Percentiles rank a stretch among this genome's conserved stretches.
phyloP scores from a whole-genome alignment of 2,797 vertebrate genomes.

The Labeo calbasu region DNA sequence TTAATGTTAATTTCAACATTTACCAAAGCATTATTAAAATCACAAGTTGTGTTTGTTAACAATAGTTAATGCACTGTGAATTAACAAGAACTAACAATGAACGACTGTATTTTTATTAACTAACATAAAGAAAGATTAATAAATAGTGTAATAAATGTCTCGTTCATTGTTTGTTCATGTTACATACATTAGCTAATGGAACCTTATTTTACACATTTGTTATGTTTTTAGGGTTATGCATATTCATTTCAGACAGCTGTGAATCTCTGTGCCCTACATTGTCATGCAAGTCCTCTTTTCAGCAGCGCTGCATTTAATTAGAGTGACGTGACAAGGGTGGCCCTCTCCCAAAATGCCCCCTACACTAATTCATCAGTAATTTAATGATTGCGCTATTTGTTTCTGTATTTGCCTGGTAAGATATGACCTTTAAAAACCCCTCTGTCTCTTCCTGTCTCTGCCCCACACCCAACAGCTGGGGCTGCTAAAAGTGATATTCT shows the following conservation, averaged over 20 bases:
- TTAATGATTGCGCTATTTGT: conserved; percentile 26
- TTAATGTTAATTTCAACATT: no score
- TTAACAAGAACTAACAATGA: no score
- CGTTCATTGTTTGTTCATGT: not conserved
- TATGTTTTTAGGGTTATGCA: not conserved
- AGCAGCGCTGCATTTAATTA: not conserved
- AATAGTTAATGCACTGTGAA: no score
- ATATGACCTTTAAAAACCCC: not conserved
- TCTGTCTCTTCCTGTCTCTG: not conserved
- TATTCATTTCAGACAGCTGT: not conserved
- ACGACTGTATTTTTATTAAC: no score
- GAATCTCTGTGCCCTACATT: not conserved
- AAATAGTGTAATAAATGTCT: not conserved
- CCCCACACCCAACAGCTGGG: conserved; percentile 10
- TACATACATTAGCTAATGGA: no score
- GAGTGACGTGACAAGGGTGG: not conserved
- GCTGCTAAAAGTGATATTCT: conserved; percentile 40
- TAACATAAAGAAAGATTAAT: no score
- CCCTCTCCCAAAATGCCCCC: not conserved
- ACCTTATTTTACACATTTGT: not conserved
- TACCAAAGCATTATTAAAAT: no score
- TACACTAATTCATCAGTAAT: not conserved
- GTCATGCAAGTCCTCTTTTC: not conserved
- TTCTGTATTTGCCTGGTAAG: conserved; percentile 26
- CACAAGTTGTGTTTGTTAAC: no score